Percentiles rank a stretch among this genome's conserved stretches.
Evolutionary conservation across 2,888 invertebrate genomes (phyloP).

Genomic region (Odontothrips loti): DNA sequence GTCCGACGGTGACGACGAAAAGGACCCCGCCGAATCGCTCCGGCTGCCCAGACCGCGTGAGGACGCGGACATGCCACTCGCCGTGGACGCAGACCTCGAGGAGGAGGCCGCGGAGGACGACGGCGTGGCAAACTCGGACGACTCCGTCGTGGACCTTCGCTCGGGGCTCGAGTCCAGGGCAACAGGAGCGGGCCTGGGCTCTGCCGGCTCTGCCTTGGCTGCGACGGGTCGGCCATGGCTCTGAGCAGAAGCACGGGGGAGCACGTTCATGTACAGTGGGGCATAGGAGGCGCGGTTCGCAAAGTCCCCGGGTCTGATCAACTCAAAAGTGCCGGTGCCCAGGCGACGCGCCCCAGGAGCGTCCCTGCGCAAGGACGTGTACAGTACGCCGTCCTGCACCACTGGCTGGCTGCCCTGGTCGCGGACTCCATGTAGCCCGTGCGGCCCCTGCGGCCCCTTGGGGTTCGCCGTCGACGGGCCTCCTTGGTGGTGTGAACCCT

Average conservation of each 20-base stretch:
- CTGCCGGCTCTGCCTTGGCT: background rate
- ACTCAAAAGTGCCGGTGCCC: slow-evolving; percentile 48
- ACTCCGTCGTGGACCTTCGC: slow-evolving; percentile 12
- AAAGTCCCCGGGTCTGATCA: slow-evolving; percentile 55
- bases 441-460: no score
- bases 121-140: slow-evolving; percentile 5
- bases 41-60: background rate
- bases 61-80: background rate
- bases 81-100: background rate
- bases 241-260: slow-evolving; percentile 36
- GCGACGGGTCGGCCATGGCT: background rate
- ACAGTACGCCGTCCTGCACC: slow-evolving; percentile 40
- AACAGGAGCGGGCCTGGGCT: no score
- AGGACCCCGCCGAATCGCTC: background rate
- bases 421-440: no score
- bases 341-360: slow-evolving; percentile 37
- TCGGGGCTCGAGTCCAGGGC: slow-evolving; percentile 10
- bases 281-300: slow-evolving; percentile 45
- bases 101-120: background rate
- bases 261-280: slow-evolving; percentile 43
- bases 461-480: no score
- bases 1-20: slow-evolving; percentile 3
- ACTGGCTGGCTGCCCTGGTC: slow-evolving; percentile 38
- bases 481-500: no score
- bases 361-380: slow-evolving; percentile 37